Base-by-base conservation (phyloP, 2,888 invertebrate genomes). In the Stenotaenia linearis region DNA sequence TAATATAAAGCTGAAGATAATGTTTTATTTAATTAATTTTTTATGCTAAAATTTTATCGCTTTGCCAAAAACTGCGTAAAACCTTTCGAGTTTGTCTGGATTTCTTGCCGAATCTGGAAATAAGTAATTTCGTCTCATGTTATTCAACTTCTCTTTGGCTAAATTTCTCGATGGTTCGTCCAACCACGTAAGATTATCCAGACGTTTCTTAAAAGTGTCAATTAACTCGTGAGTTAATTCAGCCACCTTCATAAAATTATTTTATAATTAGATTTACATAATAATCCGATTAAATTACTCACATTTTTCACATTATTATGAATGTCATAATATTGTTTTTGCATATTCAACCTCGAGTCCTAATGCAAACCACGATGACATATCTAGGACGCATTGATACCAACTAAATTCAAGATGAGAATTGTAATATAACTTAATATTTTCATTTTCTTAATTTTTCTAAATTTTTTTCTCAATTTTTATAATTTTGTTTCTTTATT, bases 141-240 rank as follows among this genome's bases (percentile, higher is more conserved):
- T 37, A 12, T 30, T 21, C 7, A 83, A 82, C 86, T 98, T 98
- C 3, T 92, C 91, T 82, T 93, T 92, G 0, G 98, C 98, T 1
- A 94, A 90, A 40, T 89, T 88, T 79, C 93, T 90, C 0, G 98
- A 98, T 84, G 94, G 92, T 5, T 90, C 88, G 84, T 98, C 98
- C 96, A 98, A 98, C 98, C 98, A 99, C 74, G 91, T 90, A 79
- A 97, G 88, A 82, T 93, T 92, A 82, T 91, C 90, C 7, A 99
- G 89, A 85, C 97, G 94, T 79, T 90, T 89, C 84, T 94, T 95
- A 86, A 99, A 98, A 0, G 98, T 96, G 32, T 90, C 90, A 12
- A 96, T 89, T 0, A 98, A 88, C 85, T 95, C 92, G 83, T 93
- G 91, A 56, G 98, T 97, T 97, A 98, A 98, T 77, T 91, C 90